Evolutionary conservation across 1,140 invertebrate genomes (phyloP).

Genomic region (Cydia amplana): DNA sequence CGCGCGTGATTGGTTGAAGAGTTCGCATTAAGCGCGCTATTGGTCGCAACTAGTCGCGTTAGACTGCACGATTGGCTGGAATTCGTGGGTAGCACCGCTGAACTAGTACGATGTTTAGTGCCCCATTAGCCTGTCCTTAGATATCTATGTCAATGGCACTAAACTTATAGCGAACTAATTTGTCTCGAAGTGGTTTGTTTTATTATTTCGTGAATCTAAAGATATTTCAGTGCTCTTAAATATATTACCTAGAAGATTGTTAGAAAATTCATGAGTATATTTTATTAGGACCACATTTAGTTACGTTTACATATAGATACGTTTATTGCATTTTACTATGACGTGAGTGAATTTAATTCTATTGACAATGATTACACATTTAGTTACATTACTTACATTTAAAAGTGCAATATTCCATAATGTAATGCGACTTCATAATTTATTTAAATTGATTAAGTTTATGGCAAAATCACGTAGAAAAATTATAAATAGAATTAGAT

Average conservation of each 20-base stretch:
- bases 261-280: neutral
- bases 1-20: no score
- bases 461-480: slow-evolving; percentile 7
- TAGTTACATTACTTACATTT: neutral
- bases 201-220: no score
- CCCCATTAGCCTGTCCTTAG: no score
- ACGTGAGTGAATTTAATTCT: neutral
- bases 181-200: no score
- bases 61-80: no score
- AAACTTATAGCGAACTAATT: no score
- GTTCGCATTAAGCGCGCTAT: no score
- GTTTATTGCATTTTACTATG: neutral
- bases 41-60: no score
- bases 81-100: no score
- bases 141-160: no score
- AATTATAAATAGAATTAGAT: neutral
- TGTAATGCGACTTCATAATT: neutral
- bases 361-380: neutral
- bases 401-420: neutral
- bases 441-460: neutral
- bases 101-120: no score
- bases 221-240: neutral
- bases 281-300: neutral
- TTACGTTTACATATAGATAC: neutral
- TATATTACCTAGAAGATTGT: neutral